phyloP scores from a whole-genome alignment of 2,113 vertebrate species.

The Theristicus caerulescens region DNA sequence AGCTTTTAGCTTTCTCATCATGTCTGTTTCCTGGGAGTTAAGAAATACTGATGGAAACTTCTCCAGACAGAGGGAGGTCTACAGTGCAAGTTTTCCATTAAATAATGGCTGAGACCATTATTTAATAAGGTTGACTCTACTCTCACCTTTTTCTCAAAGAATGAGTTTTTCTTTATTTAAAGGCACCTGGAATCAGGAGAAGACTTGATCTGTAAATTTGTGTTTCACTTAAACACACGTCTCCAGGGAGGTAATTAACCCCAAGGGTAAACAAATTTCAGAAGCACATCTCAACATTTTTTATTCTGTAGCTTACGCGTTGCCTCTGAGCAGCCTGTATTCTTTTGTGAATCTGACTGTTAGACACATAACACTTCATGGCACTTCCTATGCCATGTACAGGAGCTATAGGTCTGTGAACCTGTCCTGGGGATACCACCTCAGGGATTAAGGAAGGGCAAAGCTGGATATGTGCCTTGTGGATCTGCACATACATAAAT shows the following conservation, averaged over 20 bases:
- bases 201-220: background rate
- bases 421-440: background rate
- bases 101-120: background rate
- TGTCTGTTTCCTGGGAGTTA: background rate
- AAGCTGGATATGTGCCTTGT: background rate
- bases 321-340: background rate
- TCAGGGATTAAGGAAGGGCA: background rate
- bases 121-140: background rate
- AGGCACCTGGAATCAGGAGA: background rate
- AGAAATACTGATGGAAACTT: background rate
- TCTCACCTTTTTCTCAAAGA: background rate
- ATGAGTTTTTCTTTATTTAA: background rate
- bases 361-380: background rate
- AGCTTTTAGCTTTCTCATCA: background rate
- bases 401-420: background rate
- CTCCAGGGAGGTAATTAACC: background rate
- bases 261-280: background rate
- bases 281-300: background rate
- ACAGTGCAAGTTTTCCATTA: background rate
- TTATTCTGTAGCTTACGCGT: background rate
- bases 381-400: background rate
- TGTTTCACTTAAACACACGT: background rate
- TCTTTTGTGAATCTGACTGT: background rate
- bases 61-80: background rate
- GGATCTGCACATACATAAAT: background rate